These are phyloP conservation scores for Myoxocephalus aenaeus DNA, from an alignment of 2,797 vertebrate species.

Conservation along the genomic window DNA sequence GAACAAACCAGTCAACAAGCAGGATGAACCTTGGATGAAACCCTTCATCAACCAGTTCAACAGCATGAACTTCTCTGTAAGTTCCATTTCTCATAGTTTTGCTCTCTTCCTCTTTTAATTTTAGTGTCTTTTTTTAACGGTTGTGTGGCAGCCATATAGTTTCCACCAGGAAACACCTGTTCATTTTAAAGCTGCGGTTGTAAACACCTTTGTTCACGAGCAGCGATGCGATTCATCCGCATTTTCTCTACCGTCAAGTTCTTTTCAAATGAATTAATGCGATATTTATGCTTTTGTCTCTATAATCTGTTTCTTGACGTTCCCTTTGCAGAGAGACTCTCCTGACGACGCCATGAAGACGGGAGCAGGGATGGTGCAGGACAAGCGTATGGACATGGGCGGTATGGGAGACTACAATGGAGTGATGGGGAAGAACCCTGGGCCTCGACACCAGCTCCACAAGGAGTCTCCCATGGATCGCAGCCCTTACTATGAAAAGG, in stretches of 20 bases:
- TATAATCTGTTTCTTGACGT: slow-evolving; percentile 34
- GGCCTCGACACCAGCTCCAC: slow-evolving; percentile 91
- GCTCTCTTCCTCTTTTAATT: background rate
- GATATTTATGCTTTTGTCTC: background rate
- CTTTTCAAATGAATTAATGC: background rate
- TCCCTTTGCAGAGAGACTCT: slow-evolving; percentile 89
- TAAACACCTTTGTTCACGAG: background rate
- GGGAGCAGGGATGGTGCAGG: slow-evolving; percentile 88
- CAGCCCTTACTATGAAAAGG: slow-evolving; percentile 96
- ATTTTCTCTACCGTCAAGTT: background rate
- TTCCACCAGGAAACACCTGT: background rate
- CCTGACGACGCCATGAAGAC: slow-evolving; percentile 92
- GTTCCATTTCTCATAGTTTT: slow-evolving; percentile 52
- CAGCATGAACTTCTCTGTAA: slow-evolving; percentile 93
- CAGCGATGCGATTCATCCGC: background rate
- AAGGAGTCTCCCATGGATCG: slow-evolving; percentile 96
- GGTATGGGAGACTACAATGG: slow-evolving; percentile 90
- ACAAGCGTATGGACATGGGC: slow-evolving; percentile 94
- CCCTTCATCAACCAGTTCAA: slow-evolving; percentile 96
- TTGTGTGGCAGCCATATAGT: background rate
- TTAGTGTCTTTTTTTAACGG: background rate
- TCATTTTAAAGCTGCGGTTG: background rate
- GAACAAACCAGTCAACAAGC: slow-evolving; percentile 93
- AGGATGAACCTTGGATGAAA: slow-evolving; percentile 96
- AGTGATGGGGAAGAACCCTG: slow-evolving; percentile 89